These are phyloP conservation scores for Drepana falcataria DNA, from an alignment of 2,888 invertebrate genomes.

Conservation along the genomic window DNA sequence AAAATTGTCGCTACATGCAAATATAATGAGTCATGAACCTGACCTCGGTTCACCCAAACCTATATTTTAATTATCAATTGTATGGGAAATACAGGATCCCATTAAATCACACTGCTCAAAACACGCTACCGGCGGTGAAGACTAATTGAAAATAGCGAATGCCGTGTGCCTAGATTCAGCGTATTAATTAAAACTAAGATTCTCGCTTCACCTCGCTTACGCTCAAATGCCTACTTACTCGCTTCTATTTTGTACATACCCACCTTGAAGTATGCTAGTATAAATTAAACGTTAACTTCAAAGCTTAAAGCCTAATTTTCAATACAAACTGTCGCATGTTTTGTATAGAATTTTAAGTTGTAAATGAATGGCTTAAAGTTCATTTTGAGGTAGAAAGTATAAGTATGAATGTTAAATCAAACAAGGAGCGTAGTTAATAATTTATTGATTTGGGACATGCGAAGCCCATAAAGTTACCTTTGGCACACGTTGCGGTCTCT, in stretches of 20 bases:
- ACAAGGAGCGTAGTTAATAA: conserved; percentile 76
- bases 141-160: conserved; percentile 71
- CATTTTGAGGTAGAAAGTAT: conserved; percentile 51
- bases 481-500: conserved; percentile 73
- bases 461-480: conserved; percentile 76
- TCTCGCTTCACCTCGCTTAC: conserved; percentile 64
- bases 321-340: conserved; percentile 28
- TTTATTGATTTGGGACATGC: conserved; percentile 79
- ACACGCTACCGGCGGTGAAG: conserved; percentile 64
- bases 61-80: conserved; percentile 48
- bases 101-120: conserved; percentile 66
- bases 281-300: conserved; percentile 57
- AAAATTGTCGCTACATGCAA: conserved; percentile 17
- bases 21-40: conserved; percentile 30
- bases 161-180: conserved; percentile 56
- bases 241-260: conserved; percentile 43
- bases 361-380: conserved; percentile 52
- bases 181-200: conserved; percentile 75
- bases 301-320: conserved; percentile 60
- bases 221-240: conserved; percentile 56
- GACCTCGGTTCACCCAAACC: conserved; percentile 36
- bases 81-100: conserved; percentile 52
- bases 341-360: conserved; percentile 47
- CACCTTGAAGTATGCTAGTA: conserved; percentile 37
- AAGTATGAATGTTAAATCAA: conserved; percentile 69